Percentiles rank a stretch among this genome's conserved stretches.
These are phyloP conservation scores for Drosophila rubida DNA, from an alignment of 2,888 invertebrate genomes.

Conservation along the genomic window DNA sequence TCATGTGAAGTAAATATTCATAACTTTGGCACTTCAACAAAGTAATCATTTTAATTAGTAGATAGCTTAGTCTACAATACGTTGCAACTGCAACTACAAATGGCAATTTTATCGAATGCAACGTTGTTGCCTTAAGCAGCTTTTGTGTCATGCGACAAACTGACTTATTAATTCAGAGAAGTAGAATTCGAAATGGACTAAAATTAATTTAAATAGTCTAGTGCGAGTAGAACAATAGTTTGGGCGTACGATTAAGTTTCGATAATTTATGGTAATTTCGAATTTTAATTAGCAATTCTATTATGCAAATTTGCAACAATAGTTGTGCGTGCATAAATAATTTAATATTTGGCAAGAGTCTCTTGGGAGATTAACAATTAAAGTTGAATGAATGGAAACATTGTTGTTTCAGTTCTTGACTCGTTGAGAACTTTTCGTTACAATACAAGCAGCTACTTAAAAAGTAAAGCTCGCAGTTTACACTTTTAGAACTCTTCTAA, in stretches of 20 bases:
- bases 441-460: not conserved
- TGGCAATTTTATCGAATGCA: too few species aligned
- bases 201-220: not conserved
- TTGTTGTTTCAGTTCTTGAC: too few species aligned
- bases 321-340: constrained; percentile 23
- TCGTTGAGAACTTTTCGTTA: too few species aligned
- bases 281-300: constrained; percentile 17
- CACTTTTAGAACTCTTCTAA: not conserved
- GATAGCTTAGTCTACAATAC: not conserved
- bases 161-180: not conserved
- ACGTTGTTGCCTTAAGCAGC: not conserved
- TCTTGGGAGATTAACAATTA: not conserved
- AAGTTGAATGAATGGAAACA: not conserved
- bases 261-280: not conserved
- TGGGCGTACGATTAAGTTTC: not conserved
- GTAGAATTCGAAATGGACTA: not conserved
- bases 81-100: not conserved
- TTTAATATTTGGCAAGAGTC: not conserved
- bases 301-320: constrained; percentile 11
- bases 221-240: not conserved
- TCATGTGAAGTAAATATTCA: not conserved
- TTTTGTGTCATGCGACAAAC: not conserved
- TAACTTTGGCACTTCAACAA: not conserved
- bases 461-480: not conserved
- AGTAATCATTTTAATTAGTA: not conserved